phyloP scores from a whole-genome alignment of 2,797 vertebrate genomes.

The Sarcophilus harrisii region DNA sequence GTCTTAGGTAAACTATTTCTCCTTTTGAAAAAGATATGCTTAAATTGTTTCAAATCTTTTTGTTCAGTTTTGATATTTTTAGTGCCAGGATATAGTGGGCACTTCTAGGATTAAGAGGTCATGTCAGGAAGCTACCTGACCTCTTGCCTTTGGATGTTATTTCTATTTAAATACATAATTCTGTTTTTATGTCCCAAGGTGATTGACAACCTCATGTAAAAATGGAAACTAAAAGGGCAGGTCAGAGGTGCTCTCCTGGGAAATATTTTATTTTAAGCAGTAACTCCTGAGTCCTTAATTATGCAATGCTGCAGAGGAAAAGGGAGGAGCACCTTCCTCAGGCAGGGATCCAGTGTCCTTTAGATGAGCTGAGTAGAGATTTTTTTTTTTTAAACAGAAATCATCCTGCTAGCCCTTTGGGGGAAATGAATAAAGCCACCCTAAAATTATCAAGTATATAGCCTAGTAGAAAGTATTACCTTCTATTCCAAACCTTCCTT shows the following conservation, averaged over 20 bases:
- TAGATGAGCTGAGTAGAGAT: neutral
- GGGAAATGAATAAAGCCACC: neutral
- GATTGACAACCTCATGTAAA: neutral
- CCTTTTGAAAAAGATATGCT: neutral
- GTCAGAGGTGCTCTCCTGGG: neutral
- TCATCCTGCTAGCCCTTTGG: neutral
- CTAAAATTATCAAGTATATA: neutral
- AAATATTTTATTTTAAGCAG: constrained; percentile 12
- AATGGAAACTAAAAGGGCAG: neutral
- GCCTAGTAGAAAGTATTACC: neutral
- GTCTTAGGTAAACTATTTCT: neutral
- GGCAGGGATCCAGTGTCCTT: neutral
- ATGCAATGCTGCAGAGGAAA: neutral
- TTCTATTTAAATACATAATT: neutral
- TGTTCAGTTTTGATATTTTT: too few relatives aligned
- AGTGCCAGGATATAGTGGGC: neutral
- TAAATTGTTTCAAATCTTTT: too few relatives aligned
- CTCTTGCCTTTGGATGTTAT: neutral
- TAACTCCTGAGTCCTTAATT: neutral
- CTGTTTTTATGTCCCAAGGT: neutral
- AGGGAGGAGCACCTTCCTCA: neutral
- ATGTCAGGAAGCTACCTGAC: neutral
- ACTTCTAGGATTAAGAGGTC: neutral
- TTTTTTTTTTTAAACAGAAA: neutral
- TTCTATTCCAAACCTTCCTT: neutral